Conservation (phyloP, 1,140 invertebrate genomes). For the Spodoptera litura region DNA sequence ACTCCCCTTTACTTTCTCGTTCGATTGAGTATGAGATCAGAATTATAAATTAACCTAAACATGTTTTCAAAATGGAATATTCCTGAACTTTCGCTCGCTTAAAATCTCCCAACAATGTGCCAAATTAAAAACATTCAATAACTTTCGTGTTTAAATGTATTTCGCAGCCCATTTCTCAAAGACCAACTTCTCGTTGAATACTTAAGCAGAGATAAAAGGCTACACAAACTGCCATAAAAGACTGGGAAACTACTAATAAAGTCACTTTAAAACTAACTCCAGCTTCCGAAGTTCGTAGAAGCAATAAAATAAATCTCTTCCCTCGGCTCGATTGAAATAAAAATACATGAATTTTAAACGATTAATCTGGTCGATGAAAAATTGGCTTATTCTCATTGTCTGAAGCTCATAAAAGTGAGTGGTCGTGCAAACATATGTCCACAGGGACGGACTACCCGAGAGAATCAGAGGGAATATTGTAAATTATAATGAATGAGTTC, state of each 20-base stretch:
- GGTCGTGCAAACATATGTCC: constrained; percentile 64
- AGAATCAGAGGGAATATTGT: neutral
- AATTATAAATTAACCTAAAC: neutral
- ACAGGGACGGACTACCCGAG: constrained; percentile 32
- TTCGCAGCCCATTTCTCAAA: constrained; percentile 1
- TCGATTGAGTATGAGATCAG: neutral
- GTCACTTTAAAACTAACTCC: constrained; percentile 19
- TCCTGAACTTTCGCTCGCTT: too few relatives aligned
- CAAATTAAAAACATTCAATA: too few relatives aligned
- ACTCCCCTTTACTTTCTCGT: neutral
- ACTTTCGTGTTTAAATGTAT: neutral
- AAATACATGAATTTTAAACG: constrained; percentile 80
- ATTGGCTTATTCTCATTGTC: constrained; percentile 57
- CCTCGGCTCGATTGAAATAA: constrained; percentile 53
- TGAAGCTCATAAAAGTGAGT: constrained; percentile 70
- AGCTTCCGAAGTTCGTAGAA: neutral
- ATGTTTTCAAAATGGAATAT: too few relatives aligned
- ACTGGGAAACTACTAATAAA: constrained; percentile 5
- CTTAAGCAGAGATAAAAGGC: neutral
- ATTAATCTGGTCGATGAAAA: constrained; percentile 74
- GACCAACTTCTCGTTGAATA: neutral
- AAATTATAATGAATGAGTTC: constrained; percentile 17
- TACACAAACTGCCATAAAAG: constrained; percentile 9
- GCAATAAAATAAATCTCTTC: constrained; percentile 43
- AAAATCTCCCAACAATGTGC: too few relatives aligned